These are phyloP conservation scores for Eriocheir sinensis DNA, from an alignment of 1,140 invertebrate genomes.

Conservation along the genomic window DNA sequence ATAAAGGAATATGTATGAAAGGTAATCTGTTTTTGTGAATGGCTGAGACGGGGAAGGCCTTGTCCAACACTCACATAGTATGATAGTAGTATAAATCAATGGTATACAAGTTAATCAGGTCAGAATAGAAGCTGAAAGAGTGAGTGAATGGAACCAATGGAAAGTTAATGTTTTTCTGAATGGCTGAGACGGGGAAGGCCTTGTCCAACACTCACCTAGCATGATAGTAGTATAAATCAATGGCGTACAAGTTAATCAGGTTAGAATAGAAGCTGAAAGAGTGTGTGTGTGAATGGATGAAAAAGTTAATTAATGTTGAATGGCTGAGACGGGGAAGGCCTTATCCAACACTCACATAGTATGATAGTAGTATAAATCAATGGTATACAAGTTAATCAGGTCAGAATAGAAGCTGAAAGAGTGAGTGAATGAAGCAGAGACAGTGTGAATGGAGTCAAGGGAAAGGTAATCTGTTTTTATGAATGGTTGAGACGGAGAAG, in stretches of 20 bases:
- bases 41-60: not conserved
- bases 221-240: too few species aligned
- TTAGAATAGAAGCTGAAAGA: too few species aligned
- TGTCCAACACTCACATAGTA: not conserved
- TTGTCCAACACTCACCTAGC: too few species aligned
- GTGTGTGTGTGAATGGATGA: not conserved
- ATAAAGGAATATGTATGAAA: too few species aligned
- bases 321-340: not conserved
- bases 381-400: not conserved
- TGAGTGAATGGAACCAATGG: not conserved
- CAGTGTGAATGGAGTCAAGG: not conserved
- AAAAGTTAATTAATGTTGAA: too few species aligned
- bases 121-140: not conserved
- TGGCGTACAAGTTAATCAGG: too few species aligned
- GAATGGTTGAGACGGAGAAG: not conserved
- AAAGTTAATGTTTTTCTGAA: too few species aligned
- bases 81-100: not conserved
- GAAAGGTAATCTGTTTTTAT: not conserved
- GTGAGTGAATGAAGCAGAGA: not conserved
- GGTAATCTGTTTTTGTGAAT: too few species aligned
- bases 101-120: not conserved
- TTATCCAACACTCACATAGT: not conserved
- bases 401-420: not conserved
- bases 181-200: too few species aligned
- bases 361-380: not conserved